Base-by-base conservation (phyloP, 2,888 invertebrate genomes). In the Patella depressa region DNA sequence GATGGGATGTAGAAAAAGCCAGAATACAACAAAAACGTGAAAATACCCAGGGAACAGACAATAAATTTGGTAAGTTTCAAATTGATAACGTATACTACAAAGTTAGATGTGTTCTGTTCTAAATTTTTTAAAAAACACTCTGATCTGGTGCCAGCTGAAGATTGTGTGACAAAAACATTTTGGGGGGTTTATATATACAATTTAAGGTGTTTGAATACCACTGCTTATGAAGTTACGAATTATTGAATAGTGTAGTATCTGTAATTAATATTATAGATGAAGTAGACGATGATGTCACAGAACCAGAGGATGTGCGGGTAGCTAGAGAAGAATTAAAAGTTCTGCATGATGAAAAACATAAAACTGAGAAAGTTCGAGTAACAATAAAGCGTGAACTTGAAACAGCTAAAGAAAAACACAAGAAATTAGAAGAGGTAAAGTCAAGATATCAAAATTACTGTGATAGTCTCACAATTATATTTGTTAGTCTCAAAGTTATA, bases 321-420 rank as follows among this genome's bases (percentile, higher is more conserved):
- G 90, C 90, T 5, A 78, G 86, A 24, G 86, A 89, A 72, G 91
- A 91, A 74, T 79, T 91, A 55, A 85, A 95, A 12, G 95, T 95
- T 79, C 95, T 97, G 75, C 96, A 96, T 91, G 94, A 95, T 78
- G 97, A 98, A 91, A 96, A 96, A 89, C 95, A 96, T 88, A 93
- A 95, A 73, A 96, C 96, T 89, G 94, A 96, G 54, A 94, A 94
- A 80, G 94, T 96, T 87, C 93, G 96, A 53, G 94, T 94, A 65
- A 94, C 94, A 71, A 95, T 96, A 4, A 96, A 96, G 91, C 94
- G 95, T 75, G 96, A 97, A 89, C 93, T 97, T 76, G 96, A 96
- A 89, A 93, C 94, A 79, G 96, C 96, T 83, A 94, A 96, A 71
- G 94, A 95, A 83, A 94, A 95, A 79, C 96, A 96, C 11, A 95